Conservation (phyloP, 2,113 vertebrate genomes). For the Garra rufa region DNA sequence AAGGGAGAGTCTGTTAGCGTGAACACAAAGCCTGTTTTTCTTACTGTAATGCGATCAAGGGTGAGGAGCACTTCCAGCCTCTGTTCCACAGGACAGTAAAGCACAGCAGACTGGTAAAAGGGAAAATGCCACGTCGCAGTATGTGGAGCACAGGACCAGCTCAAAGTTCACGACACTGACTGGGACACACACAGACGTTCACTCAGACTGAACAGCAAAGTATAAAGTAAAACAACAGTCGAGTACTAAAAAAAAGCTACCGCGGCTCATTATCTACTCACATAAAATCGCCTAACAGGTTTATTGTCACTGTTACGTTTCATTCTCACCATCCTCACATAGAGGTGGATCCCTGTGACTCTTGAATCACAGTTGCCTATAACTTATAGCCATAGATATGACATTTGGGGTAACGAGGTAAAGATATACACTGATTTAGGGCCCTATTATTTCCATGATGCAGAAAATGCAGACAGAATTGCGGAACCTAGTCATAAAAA, state of each 20-base stretch:
- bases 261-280: neutral
- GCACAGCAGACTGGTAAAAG: slow-evolving; percentile 17
- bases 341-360: neutral
- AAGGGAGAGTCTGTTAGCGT: slow-evolving; percentile 33
- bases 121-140: slow-evolving; percentile 52
- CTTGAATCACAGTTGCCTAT: neutral
- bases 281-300: neutral
- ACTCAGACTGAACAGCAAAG: neutral
- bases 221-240: neutral
- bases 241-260: neutral
- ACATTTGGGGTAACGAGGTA: no score
- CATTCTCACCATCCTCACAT: neutral
- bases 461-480: no score
- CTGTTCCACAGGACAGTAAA: slow-evolving; percentile 21
- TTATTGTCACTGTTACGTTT: neutral
- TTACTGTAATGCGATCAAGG: slow-evolving; percentile 41
- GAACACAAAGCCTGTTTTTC: slow-evolving; percentile 26
- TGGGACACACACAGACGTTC: neutral
- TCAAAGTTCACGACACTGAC: slow-evolving; percentile 37
- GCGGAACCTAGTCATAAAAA: no score
- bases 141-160: slow-evolving; percentile 14
- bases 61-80: slow-evolving; percentile 36
- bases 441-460: no score
- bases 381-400: no score
- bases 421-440: no score